Percentiles rank a stretch among this genome's conserved stretches.
Evolutionary conservation across 2,888 invertebrate genomes (phyloP).

Genomic region (Tortrix viridana): DNA sequence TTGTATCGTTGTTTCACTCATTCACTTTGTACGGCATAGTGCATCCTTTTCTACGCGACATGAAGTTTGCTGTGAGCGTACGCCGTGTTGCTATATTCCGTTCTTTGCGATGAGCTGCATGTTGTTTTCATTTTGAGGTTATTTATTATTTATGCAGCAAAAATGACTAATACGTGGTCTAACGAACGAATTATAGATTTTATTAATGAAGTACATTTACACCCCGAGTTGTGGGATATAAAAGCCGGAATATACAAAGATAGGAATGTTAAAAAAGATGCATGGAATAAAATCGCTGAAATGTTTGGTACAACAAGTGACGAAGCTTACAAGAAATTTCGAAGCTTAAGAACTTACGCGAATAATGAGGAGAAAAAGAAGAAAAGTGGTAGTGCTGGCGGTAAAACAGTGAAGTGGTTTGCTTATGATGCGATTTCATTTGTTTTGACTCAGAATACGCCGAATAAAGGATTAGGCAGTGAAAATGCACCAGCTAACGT

Average conservation of each 20-base stretch:
- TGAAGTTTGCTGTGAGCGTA: no score
- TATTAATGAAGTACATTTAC: constrained; percentile 36
- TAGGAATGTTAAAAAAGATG: constrained; percentile 43
- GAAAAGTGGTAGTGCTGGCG: no score
- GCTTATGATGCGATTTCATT: constrained; percentile 43
- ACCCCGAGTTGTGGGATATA: constrained; percentile 33
- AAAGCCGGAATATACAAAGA: constrained; percentile 36
- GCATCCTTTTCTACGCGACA: no score
- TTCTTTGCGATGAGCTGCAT: no score
- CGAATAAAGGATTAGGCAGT: constrained; percentile 37
- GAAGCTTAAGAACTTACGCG: no score
- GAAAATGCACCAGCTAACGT: constrained; percentile 26
- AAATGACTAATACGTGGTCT: constrained; percentile 27
- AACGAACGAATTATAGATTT: constrained; percentile 23
- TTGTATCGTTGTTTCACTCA: no score
- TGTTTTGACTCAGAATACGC: constrained; percentile 42
- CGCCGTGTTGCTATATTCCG: no score
- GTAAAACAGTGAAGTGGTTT: constrained; percentile 14
- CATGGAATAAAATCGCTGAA: constrained; percentile 41
- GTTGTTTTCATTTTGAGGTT: no score
- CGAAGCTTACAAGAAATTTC: no score
- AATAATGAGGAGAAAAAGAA: no score
- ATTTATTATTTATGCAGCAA: no score
- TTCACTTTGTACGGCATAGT: no score
- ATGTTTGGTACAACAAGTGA: constrained; percentile 20